Percentiles rank a stretch among this genome's conserved stretches.
Conservation (phyloP, 2,888 invertebrate genomes). For the Cenopis cana region DNA sequence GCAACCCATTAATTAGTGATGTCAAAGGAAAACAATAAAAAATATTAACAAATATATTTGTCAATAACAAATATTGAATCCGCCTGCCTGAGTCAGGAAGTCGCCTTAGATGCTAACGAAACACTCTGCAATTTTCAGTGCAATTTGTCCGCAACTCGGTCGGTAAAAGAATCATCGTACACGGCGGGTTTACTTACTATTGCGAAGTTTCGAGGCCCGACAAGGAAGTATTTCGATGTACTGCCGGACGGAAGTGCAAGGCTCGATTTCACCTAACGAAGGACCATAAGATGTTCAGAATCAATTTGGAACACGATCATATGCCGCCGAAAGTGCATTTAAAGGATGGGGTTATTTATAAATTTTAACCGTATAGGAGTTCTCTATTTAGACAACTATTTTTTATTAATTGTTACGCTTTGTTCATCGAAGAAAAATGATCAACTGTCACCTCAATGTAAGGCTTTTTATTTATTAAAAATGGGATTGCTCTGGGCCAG, state of each 20-base stretch:
- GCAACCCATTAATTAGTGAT: too few relatives aligned
- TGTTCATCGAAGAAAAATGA: neutral
- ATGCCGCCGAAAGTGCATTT: neutral
- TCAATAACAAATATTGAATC: too few relatives aligned
- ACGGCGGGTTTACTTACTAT: constrained; percentile 16
- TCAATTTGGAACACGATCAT: constrained; percentile 23
- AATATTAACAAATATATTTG: too few relatives aligned
- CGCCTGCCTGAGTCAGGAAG: too few relatives aligned
- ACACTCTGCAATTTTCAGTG: constrained; percentile 16
- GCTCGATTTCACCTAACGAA: constrained; percentile 34
- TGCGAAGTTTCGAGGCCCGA: constrained; percentile 3
- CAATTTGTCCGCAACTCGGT: constrained; percentile 11
- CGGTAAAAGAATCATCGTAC: constrained; percentile 26
- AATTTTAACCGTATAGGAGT: neutral
- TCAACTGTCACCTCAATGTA: too few relatives aligned
- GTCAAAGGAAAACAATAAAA: too few relatives aligned
- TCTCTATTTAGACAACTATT: too few relatives aligned
- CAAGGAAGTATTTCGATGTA: constrained; percentile 36
- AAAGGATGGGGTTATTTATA: constrained; percentile 7
- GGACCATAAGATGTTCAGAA: neutral
- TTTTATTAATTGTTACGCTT: neutral
- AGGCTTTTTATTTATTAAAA: too few relatives aligned
- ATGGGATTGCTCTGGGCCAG: too few relatives aligned
- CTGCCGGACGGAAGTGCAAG: constrained; percentile 23
- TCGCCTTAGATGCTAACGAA: too few relatives aligned